Conservation (phyloP, 1,140 invertebrate genomes). For the Acromyrmex echinatior region DNA sequence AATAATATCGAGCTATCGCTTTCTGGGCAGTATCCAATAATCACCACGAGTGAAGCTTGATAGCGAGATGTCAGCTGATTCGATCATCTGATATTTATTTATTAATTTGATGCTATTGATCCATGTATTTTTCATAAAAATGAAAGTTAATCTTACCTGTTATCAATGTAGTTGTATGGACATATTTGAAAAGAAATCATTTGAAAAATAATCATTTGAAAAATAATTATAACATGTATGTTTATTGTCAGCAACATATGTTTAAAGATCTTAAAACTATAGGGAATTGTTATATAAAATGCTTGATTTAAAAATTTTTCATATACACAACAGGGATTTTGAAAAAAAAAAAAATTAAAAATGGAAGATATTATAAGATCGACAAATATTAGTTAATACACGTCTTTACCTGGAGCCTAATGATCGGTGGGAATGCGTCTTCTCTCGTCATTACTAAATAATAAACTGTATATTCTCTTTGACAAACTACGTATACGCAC, state of each 20-base stretch:
- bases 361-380: background rate
- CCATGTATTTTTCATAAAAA: background rate
- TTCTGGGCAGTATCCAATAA: slow-evolving; percentile 68
- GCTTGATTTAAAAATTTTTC: background rate
- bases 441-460: slow-evolving; percentile 82
- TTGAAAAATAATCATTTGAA: too few species aligned
- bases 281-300: slow-evolving; percentile 16
- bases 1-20: slow-evolving; percentile 66
- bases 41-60: slow-evolving; percentile 11
- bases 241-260: background rate
- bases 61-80: slow-evolving; percentile 45
- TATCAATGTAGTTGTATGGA: background rate
- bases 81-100: slow-evolving; percentile 11
- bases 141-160: background rate
- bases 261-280: background rate
- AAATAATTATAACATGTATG: background rate
- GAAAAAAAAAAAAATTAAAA: background rate
- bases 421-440: slow-evolving; percentile 79
- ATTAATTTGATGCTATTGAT: slow-evolving; percentile 9
- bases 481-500: slow-evolving; percentile 78
- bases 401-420: slow-evolving; percentile 82
- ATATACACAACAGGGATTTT: background rate
- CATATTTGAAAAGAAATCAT: background rate
- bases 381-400: slow-evolving; percentile 18
- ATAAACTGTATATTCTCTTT: slow-evolving; percentile 79